Conservation (phyloP, 2,888 invertebrate genomes). For the Lasioglossum lativentre region DNA sequence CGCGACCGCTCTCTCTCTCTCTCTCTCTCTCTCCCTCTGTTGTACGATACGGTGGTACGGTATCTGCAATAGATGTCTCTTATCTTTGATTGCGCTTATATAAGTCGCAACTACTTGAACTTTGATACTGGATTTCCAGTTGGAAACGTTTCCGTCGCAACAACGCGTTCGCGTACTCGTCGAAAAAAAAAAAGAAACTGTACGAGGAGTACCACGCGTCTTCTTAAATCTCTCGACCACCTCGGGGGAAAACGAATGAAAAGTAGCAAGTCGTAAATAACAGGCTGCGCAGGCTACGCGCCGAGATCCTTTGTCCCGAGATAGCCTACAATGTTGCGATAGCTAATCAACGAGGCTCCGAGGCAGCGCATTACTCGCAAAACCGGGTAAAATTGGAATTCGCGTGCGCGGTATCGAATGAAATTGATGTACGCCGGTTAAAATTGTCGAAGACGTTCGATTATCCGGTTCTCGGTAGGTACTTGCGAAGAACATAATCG, state of each 20-base stretch:
- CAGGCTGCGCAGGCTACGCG: neutral
- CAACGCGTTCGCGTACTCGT: neutral
- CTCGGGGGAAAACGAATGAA: neutral
- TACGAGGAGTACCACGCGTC: neutral
- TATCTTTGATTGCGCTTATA: slow-evolving; percentile 32
- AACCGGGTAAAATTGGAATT: slow-evolving; percentile 16
- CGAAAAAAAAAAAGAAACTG: neutral
- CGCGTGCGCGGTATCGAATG: neutral
- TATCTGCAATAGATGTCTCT: slow-evolving; percentile 15
- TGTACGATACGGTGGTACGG: neutral
- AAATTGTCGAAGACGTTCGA: slow-evolving; percentile 33
- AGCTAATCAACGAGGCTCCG: slow-evolving; percentile 11
- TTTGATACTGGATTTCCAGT: slow-evolving; percentile 8
- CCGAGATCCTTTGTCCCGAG: neutral
- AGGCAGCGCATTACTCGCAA: neutral
- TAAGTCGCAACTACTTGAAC: slow-evolving; percentile 16
- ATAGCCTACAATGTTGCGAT: slow-evolving; percentile 28
- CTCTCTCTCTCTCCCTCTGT: neutral
- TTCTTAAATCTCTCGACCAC: neutral
- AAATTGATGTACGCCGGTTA: slow-evolving; percentile 29
- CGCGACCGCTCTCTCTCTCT: neutral
- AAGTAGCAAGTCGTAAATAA: neutral
- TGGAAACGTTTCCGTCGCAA: neutral
- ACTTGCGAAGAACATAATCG: slow-evolving; percentile 24
- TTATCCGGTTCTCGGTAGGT: slow-evolving; percentile 32